Evolutionary conservation across 2,888 invertebrate species (phyloP), one percentile per base, ranked within the genome.

Genomic region (Ceraclea dissimilis): DNA sequence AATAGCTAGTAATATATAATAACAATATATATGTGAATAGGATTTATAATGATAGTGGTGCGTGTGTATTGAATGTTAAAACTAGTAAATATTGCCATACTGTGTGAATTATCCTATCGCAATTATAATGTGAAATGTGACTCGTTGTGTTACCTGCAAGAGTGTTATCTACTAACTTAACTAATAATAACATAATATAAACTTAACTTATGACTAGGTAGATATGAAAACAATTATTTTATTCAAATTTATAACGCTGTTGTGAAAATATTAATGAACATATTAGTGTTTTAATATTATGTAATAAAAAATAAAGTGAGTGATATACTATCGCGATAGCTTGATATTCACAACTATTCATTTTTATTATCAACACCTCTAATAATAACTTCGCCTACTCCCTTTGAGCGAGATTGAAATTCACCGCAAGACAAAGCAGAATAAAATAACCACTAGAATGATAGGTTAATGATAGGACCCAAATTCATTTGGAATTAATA

Each of bases 141-240:
- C 39, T 39, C 39, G 13, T 39, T 39, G n/a, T 8, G 16, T 39
- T 13, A 26, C 26, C 26, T 26, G 26, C 26, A 16, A 8, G 39
- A 39, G 39, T 39, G 39, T 39, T 39, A 39, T 8, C 16, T 39
- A 39, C 13, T n/a, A 39, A 39, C 13, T n/a, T n/a, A n/a, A 39
- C 13, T n/a, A 39, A 39, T n/a, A 39, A 4, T 39, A 39, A 4
- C 13, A 16, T 13, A n/a, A 16, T 39, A 26, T 10, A 26, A 6
- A 26, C 26, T 26, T 26, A 52, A 59, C 62, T 62, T 62, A 62
- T 62, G 62, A 62, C 58, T 62, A 62, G 62, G 56, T 62, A 62
- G 62, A 56, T 58, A 59, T 51, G 57, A 61, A 55, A 60, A 59
- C 43, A 55, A 58, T 55, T 50, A 54, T 54, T 51, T 49, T 61